phyloP scores from a whole-genome alignment of 1,140 invertebrate species.

The Phortica variegata region DNA sequence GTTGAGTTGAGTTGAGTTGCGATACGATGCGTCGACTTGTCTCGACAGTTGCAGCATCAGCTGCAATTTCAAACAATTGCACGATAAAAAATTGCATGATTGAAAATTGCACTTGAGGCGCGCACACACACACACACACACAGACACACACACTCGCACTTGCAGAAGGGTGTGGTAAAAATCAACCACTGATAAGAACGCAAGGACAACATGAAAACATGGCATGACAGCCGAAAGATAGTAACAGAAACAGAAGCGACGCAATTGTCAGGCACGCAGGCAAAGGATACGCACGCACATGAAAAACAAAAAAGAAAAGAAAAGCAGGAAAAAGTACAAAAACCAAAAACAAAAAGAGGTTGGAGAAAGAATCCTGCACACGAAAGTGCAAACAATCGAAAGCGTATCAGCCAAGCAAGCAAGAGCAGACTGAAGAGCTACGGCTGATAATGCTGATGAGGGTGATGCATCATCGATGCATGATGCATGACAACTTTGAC shows the following conservation, averaged over 20 bases:
- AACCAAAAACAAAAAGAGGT: background rate
- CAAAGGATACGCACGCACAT: slow-evolving; percentile 34
- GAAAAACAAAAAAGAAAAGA: slow-evolving; percentile 2
- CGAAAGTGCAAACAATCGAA: too few species aligned
- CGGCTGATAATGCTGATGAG: too few species aligned
- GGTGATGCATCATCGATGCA: too few species aligned
- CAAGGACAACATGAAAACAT: slow-evolving; percentile 5
- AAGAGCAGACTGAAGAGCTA: too few species aligned
- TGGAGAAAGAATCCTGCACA: background rate
- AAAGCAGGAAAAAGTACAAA: background rate
- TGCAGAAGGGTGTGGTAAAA: slow-evolving; percentile 7
- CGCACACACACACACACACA: slow-evolving; percentile 14
- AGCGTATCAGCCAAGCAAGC: too few species aligned
- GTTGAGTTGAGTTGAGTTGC: too few species aligned
- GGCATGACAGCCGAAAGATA: background rate
- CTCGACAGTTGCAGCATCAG: slow-evolving; percentile 16
- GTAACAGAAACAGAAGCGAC: slow-evolving; percentile 2
- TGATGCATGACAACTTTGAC: too few species aligned
- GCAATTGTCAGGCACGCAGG: slow-evolving; percentile 27
- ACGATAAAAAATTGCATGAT: slow-evolving; percentile 44
- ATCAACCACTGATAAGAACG: too few species aligned
- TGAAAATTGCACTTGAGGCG: slow-evolving; percentile 47
- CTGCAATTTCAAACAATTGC: slow-evolving; percentile 27
- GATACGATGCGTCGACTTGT: too few species aligned
- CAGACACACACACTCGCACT: slow-evolving; percentile 1